Evolutionary conservation across 2,113 vertebrate species (phyloP), one percentile per base, ranked within the genome.

Genomic region (Sylvilagus bachmani): DNA sequence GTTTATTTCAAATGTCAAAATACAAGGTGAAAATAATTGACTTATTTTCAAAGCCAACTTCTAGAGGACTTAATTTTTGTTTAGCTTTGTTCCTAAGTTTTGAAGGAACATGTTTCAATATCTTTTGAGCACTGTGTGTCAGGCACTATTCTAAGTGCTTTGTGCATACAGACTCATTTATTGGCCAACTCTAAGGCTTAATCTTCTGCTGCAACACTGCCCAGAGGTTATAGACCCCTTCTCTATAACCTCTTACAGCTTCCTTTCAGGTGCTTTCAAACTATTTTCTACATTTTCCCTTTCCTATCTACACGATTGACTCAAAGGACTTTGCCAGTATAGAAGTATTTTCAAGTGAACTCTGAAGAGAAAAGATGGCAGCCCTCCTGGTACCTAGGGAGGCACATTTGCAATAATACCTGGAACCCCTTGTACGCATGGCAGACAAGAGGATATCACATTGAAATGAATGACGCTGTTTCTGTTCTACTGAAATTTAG

Each of bases 21-120:
- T 62, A 75, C 29, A 70, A 81, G 5, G 14, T 87, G 33, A 94
- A 93, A 89, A 82, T 61, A 36, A 5, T 62, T 49, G 78, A 51
- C 38, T 92, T 58, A 51, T 89, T 67, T 94, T 93, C 33, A 95
- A 85, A 14, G 27, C 13, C 53, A 92, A 61, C n/a, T 89, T 80
- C 5, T 49, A 64, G 51, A n/a, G n/a, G 22, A 29, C 71, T 82
- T 90, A 44, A 62, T 51, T 66, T 93, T 79, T 92, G 64, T 62
- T 89, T 93, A 86, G 2, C 27, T 92, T 87, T 85, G 16, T 89
- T 77, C 31, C 38, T 77, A 87, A 85, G 21, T 33, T 62, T 74
- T 90, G 49, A 87, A 83, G 84, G 14, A 61, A 95, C 61, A 75
- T 6, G 2, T 69, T 80, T 51, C 61, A 79, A 69, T 5, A 64